Percentiles rank a stretch among this genome's conserved stretches.
Evolutionary conservation across 2,113 vertebrate genomes (phyloP).

Genomic region (Rhodinocichla rosea): DNA sequence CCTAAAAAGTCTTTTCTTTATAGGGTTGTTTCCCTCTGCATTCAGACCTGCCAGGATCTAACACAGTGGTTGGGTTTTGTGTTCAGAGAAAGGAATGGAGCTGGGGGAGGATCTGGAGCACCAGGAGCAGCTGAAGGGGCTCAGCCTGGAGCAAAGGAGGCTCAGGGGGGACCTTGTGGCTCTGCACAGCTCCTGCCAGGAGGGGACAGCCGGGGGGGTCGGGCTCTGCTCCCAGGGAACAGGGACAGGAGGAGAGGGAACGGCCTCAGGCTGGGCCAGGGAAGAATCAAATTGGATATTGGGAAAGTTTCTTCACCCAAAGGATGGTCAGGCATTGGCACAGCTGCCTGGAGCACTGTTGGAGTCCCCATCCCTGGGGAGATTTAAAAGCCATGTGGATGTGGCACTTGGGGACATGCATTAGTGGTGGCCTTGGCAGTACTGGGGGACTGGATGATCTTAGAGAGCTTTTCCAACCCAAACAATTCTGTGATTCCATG

Average conservation of each 20-base stretch:
- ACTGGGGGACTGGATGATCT: neutral
- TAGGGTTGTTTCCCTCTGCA: neutral
- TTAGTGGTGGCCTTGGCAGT: neutral
- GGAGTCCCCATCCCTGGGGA: neutral
- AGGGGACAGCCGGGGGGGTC: fast-evolving
- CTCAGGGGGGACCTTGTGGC: neutral
- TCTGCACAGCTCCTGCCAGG: neutral
- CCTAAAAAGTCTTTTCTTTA: neutral
- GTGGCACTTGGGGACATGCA: neutral
- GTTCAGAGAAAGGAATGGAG: neutral
- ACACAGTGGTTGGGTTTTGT: neutral
- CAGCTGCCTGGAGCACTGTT: neutral
- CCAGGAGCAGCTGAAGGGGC: fast-evolving
- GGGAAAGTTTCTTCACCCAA: fast-evolving
- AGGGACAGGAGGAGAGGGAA: neutral
- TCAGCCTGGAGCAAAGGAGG: neutral
- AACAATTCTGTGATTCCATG: neutral
- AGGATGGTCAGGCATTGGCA: fast-evolving
- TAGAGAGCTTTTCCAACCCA: neutral
- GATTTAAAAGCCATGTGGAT: neutral
- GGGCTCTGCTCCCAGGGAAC: neutral
- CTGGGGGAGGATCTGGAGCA: neutral
- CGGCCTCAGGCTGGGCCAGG: fast-evolving
- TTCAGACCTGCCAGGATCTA: neutral
- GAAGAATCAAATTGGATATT: fast-evolving